Evolutionary conservation across 2,888 invertebrate genomes (phyloP).

Genomic region (Epiblema foenella): DNA sequence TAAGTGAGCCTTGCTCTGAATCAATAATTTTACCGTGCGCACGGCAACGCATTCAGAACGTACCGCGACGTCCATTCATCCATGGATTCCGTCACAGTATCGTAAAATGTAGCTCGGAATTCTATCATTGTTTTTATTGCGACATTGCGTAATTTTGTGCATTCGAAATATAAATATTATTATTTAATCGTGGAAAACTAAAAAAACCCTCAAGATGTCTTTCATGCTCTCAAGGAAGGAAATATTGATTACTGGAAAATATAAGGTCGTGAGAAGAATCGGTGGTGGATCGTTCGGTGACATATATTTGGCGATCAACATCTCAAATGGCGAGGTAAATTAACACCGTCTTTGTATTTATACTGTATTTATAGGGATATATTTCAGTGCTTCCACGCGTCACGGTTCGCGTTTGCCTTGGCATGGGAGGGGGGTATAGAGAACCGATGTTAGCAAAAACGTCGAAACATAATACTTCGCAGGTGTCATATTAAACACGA

Average conservation of each 20-base stretch:
- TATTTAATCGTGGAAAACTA: constrained; percentile 54
- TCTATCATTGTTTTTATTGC: constrained; percentile 64
- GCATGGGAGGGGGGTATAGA: constrained; percentile 30
- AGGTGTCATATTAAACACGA: constrained; percentile 33
- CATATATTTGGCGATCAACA: constrained; percentile 98
- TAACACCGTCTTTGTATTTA: constrained; percentile 39
- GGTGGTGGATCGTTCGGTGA: constrained; percentile 99
- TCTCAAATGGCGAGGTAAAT: constrained; percentile 94
- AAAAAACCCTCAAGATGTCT: constrained; percentile 58
- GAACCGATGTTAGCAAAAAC: constrained; percentile 23
- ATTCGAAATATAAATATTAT: constrained; percentile 54
- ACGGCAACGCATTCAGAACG: constrained; percentile 45
- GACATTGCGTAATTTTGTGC: constrained; percentile 66
- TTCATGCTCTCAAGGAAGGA: constrained; percentile 79
- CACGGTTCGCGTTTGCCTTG: constrained; percentile 39
- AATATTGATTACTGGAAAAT: constrained; percentile 95
- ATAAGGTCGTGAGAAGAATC: constrained; percentile 97
- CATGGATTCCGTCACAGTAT: constrained; percentile 50
- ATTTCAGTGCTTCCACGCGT: constrained; percentile 37
- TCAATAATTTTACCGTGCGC: constrained; percentile 25
- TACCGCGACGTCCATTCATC: constrained; percentile 47
- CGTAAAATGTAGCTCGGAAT: constrained; percentile 71
- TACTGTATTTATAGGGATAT: not conserved
- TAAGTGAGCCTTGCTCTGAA: not conserved
- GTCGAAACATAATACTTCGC: constrained; percentile 32